phyloP scores from a whole-genome alignment of 2,113 vertebrate species.

The Psilopsiagon aymara region DNA sequence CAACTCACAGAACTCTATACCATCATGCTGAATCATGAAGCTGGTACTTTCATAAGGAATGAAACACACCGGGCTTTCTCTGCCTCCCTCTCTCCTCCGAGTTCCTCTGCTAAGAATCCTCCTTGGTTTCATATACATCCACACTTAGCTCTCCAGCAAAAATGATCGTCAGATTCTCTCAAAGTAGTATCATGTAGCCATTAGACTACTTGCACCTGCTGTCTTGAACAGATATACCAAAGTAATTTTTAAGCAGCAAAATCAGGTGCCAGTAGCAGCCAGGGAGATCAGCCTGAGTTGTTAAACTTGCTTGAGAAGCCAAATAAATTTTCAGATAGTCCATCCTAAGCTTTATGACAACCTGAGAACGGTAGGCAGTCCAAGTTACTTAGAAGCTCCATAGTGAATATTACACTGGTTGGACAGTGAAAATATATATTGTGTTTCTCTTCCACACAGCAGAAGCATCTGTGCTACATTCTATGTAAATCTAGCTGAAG shows the following conservation, averaged over 20 bases:
- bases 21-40: not conserved
- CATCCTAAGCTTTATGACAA: not conserved
- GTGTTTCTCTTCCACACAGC: not conserved
- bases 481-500: not conserved
- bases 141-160: not conserved
- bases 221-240: not conserved
- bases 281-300: not conserved
- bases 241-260: not conserved
- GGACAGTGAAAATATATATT: not conserved
- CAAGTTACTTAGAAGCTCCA: not conserved
- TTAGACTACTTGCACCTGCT: not conserved
- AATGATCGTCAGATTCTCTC: not conserved
- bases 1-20: not conserved
- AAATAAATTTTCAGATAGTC: not conserved
- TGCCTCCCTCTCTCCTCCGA: not conserved
- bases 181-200: not conserved
- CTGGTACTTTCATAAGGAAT: not conserved
- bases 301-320: not conserved
- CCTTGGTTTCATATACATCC: not conserved
- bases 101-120: not conserved
- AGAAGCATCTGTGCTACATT: not conserved
- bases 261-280: not conserved
- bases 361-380: not conserved
- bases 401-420: not conserved
- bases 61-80: not conserved